phyloP scores from a whole-genome alignment of 2,888 invertebrate species.

The Rhabditophanes sp. region DNA sequence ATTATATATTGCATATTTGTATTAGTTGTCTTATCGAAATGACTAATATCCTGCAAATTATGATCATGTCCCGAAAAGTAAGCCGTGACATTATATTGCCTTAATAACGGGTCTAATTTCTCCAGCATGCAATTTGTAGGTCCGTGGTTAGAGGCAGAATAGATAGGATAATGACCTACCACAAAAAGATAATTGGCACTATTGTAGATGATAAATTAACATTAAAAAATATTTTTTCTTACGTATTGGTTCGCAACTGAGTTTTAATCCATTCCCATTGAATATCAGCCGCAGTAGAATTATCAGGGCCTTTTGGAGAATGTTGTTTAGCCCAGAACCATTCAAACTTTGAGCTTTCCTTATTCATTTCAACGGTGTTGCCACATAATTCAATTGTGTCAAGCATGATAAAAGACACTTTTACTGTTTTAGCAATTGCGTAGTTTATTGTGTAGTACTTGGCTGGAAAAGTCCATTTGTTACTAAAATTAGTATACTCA shows the following conservation, averaged over 20 bases:
- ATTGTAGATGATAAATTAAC: conserved; percentile 9
- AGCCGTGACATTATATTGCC: conserved; percentile 46
- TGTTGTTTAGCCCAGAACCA: conserved; percentile 20
- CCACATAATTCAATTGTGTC: conserved; percentile 50
- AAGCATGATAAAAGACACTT: conserved; percentile 47
- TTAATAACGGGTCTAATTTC: conserved; percentile 45
- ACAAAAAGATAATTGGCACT: conserved; percentile 48
- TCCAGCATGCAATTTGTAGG: conserved; percentile 47
- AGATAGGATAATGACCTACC: conserved; percentile 48
- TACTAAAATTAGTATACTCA: conserved; percentile 43
- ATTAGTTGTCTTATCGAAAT: conserved; percentile 9
- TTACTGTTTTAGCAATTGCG: too few relatives aligned
- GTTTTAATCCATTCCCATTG: conserved; percentile 47
- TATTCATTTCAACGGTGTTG: conserved; percentile 35
- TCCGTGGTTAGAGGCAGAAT: conserved; percentile 48
- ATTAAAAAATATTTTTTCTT: conserved; percentile 5
- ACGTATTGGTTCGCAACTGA: conserved; percentile 42
- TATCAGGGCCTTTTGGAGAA: conserved; percentile 17
- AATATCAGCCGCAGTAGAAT: conserved; percentile 25
- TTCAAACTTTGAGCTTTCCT: conserved; percentile 12
- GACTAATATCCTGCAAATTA: conserved; percentile 45
- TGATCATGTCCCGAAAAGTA: conserved; percentile 50
- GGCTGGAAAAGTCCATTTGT: conserved; percentile 21
- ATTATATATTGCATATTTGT: conserved; percentile 45
- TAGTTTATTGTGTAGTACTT: conserved; percentile 9